A percentile compares a stretch with the other conserved stretches of the same genome.
phyloP scores from a whole-genome alignment of 2,888 invertebrate genomes.

The Drosophila neonasuta region DNA sequence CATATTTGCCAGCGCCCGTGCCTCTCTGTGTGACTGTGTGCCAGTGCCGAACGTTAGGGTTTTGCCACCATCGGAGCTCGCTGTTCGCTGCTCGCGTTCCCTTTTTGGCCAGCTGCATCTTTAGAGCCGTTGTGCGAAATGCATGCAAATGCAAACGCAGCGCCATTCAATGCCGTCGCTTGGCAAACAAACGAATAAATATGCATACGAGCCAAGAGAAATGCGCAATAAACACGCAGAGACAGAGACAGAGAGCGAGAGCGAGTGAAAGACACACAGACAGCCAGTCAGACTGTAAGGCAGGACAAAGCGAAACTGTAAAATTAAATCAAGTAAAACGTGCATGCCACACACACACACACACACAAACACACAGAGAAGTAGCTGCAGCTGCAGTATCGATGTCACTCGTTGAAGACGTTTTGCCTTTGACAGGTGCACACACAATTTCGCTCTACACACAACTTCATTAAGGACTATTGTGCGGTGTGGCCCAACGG shows the following conservation, averaged over 20 bases:
- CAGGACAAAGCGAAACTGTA: constrained; percentile 53
- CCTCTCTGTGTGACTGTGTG: constrained; percentile 5
- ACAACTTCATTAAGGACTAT: constrained; percentile 67
- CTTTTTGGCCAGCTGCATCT: constrained; percentile 51
- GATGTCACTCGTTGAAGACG: constrained; percentile 64
- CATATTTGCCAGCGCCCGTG: constrained; percentile 63
- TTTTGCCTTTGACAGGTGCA: constrained; percentile 62
- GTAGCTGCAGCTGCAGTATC: constrained; percentile 53
- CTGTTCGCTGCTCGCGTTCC: background rate
- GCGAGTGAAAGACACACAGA: background rate
- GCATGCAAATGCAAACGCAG: constrained; percentile 73
- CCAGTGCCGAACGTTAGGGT: background rate
- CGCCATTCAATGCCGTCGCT: constrained; percentile 65
- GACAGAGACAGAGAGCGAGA: constrained; percentile 18
- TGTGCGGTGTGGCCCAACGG: constrained; percentile 48
- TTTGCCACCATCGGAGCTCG: constrained; percentile 2
- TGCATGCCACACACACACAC: constrained; percentile 57
- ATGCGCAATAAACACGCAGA: constrained; percentile 73
- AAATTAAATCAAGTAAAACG: constrained; percentile 78
- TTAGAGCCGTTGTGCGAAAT: constrained; percentile 70
- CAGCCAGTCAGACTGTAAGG: constrained; percentile 10
- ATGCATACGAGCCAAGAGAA: constrained; percentile 65
- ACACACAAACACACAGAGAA: constrained; percentile 11
- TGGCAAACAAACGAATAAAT: constrained; percentile 74
- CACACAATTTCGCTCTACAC: constrained; percentile 43